Percentiles rank a stretch among this genome's conserved stretches.
Conservation (phyloP, 2,888 invertebrate genomes). For the Drosophila demipolita region DNA sequence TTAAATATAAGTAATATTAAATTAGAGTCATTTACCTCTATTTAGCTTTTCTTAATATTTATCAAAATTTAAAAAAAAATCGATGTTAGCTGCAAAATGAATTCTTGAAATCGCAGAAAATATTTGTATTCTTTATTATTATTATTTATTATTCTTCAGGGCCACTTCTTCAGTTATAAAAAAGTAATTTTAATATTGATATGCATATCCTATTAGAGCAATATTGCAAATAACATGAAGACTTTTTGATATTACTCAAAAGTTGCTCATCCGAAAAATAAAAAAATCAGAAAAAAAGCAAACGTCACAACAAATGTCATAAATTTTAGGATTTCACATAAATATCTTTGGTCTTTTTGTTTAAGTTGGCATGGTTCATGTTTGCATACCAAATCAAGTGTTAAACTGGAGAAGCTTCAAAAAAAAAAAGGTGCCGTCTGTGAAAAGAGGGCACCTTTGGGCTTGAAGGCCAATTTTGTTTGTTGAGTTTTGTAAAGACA, state of each 20-base stretch:
- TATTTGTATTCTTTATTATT: neutral
- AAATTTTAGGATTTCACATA: slow-evolving; percentile 73
- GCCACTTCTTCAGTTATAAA: neutral
- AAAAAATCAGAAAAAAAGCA: slow-evolving; percentile 7
- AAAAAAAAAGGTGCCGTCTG: slow-evolving; percentile 12
- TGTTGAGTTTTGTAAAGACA: slow-evolving; percentile 10
- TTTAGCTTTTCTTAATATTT: neutral
- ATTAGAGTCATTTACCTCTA: neutral
- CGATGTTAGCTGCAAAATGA: neutral
- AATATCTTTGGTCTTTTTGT: slow-evolving; percentile 33
- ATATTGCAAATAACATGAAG: slow-evolving; percentile 22
- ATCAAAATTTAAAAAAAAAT: neutral
- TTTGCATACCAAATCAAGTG: slow-evolving; percentile 78
- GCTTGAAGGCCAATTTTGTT: slow-evolving; percentile 13
- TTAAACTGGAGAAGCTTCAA: slow-evolving; percentile 69
- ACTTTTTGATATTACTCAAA: slow-evolving; percentile 46
- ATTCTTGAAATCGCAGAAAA: neutral
- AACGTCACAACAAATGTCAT: slow-evolving; percentile 60
- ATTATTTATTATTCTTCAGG: neutral
- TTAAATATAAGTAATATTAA: neutral
- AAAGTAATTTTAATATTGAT: neutral
- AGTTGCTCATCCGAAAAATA: slow-evolving; percentile 26
- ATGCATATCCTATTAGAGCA: slow-evolving; percentile 16
- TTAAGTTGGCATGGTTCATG: slow-evolving; percentile 57
- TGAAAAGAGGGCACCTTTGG: neutral